Conservation (phyloP, 2,797 vertebrate genomes). For the Salmo trutta region DNA sequence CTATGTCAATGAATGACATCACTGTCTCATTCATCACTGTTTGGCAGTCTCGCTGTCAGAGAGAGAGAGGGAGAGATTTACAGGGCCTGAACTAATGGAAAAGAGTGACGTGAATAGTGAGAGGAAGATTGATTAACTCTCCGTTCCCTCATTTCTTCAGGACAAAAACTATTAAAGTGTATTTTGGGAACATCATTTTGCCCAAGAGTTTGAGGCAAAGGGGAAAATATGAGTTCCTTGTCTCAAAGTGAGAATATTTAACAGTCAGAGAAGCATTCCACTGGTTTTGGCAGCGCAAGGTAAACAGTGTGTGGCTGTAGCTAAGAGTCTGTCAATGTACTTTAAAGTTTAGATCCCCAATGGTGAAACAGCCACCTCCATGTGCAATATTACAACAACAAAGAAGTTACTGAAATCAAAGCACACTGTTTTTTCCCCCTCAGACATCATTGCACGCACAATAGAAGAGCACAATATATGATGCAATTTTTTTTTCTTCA, state of each 20-base stretch:
- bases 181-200: neutral
- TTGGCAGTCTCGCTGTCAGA: conserved; percentile 27
- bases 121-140: conserved; percentile 46
- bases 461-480: too few species aligned
- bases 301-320: conserved; percentile 27
- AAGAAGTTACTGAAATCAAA: too few species aligned
- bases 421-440: neutral
- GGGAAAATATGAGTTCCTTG: conserved; percentile 43
- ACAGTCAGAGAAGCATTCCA: conserved; percentile 20
- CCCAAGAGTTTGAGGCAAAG: conserved; percentile 30
- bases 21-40: conserved; percentile 42
- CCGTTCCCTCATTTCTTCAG: neutral
- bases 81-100: conserved; percentile 51
- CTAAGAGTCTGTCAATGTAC: conserved; percentile 34
- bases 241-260: conserved; percentile 28
- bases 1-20: conserved; percentile 45
- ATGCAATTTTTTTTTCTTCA: too few species aligned
- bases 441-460: neutral
- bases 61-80: neutral
- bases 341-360: conserved; percentile 9
- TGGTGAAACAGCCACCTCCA: too few species aligned
- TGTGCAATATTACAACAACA: too few species aligned
- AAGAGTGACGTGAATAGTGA: conserved; percentile 42
- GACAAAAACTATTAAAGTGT: neutral
- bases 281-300: conserved; percentile 33